Evolutionary conservation across 2,797 vertebrate species (phyloP).

Genomic region (Phataginus tricuspis): DNA sequence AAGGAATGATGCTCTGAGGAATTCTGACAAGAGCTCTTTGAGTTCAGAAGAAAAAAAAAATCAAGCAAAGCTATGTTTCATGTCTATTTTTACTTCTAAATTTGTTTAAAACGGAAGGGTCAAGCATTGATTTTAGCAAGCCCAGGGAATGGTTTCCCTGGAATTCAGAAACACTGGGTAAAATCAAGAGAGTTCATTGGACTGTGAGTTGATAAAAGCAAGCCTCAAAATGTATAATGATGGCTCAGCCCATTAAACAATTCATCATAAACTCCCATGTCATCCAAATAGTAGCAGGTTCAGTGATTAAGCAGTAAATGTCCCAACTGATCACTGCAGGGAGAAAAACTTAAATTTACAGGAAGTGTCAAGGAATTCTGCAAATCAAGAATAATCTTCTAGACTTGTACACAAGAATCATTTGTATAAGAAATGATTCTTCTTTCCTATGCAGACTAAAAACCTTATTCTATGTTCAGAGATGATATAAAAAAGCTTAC

Average conservation of each 20-base stretch:
- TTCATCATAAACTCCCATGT: neutral
- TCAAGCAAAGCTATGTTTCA: neutral
- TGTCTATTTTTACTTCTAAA: neutral
- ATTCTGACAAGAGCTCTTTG: neutral
- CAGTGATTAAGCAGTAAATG: neutral
- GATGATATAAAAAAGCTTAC: neutral
- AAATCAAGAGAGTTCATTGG: neutral
- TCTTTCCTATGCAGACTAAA: neutral
- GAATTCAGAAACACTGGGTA: neutral
- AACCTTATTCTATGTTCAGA: neutral
- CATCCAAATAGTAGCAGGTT: neutral
- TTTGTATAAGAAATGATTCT: neutral
- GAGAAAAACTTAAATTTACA: neutral
- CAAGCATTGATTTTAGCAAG: neutral
- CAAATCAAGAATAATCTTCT: neutral
- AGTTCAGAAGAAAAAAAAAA: neutral
- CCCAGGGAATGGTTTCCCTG: neutral
- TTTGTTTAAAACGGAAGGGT: neutral
- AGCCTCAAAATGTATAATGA: neutral
- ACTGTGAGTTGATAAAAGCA: neutral
- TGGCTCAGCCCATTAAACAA: neutral
- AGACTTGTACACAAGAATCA: neutral
- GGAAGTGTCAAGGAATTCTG: neutral
- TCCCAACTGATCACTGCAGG: neutral
- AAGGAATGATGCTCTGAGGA: neutral